These are phyloP conservation scores for Tipula confusa DNA, from an alignment of 2,888 invertebrate genomes.

Conservation along the genomic window DNA sequence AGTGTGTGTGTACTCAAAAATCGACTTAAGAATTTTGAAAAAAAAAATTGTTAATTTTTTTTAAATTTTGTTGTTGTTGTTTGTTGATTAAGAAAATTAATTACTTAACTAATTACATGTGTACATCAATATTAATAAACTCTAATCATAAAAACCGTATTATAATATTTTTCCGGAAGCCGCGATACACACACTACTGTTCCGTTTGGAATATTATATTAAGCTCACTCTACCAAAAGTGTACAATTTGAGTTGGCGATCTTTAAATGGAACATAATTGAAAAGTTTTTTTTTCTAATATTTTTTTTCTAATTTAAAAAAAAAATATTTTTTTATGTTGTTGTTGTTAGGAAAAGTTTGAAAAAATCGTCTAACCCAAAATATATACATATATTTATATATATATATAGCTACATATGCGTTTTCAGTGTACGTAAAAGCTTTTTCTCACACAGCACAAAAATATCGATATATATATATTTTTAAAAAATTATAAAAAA, in stretches of 20 bases:
- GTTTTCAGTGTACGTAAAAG: neutral
- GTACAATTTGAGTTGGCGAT: conserved; percentile 34
- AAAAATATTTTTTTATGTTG: conserved; percentile 15
- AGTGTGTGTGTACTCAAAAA: neutral
- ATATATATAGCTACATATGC: neutral
- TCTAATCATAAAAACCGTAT: conserved; percentile 35
- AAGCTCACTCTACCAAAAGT: conserved; percentile 36
- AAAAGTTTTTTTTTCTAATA: neutral
- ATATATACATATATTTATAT: neutral
- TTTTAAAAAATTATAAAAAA: neutral
- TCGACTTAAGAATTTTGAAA: neutral
- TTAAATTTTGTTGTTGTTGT: neutral
- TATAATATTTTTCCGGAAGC: conserved; percentile 37
- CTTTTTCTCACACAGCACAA: neutral
- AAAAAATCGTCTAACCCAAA: too few relatives aligned
- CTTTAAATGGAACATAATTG: conserved; percentile 28
- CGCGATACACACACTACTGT: conserved; percentile 38
- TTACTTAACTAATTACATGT: conserved; percentile 35
- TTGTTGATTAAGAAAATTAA: conserved; percentile 13
- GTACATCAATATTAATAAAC: conserved; percentile 35
- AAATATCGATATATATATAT: too few relatives aligned
- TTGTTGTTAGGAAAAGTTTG: neutral
- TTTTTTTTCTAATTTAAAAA: neutral
- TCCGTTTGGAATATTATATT: conserved; percentile 38
- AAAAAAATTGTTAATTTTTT: neutral